Percentiles rank a stretch among this genome's conserved stretches.
Conservation (phyloP, 2,888 invertebrate genomes). For the Epicampocera succincta region DNA sequence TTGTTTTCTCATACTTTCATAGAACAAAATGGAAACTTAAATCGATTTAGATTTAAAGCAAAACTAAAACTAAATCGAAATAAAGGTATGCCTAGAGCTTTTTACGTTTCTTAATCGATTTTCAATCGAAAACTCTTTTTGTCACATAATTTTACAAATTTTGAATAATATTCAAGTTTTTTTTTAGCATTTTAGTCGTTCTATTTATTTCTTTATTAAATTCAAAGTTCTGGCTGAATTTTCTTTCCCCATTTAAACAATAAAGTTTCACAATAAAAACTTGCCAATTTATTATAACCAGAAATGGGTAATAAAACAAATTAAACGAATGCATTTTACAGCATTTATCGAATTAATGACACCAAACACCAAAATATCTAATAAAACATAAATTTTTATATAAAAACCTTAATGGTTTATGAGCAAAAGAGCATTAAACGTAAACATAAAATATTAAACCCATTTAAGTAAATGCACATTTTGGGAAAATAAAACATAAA, state of each 20-base stretch:
- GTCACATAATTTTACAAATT: no score
- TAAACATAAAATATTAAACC: conserved; percentile 16
- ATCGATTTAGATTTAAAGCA: no score
- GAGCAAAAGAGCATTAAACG: background rate
- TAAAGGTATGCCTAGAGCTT: no score
- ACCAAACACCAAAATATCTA: background rate
- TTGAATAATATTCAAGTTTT: no score
- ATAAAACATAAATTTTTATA: conserved; percentile 2
- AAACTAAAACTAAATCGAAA: no score
- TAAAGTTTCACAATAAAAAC: background rate
- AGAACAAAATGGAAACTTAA: no score
- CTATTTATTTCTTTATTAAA: no score
- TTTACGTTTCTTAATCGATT: no score
- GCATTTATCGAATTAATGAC: background rate
- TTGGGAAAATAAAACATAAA: conserved; percentile 33
- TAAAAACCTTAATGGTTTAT: conserved; percentile 1
- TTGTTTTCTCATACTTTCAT: no score
- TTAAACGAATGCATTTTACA: background rate
- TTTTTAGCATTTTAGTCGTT: no score
- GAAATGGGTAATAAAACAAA: background rate
- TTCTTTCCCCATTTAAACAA: background rate
- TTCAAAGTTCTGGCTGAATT: no score
- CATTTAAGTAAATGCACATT: conserved; percentile 42
- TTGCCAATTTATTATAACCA: background rate
- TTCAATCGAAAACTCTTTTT: no score